Evolutionary conservation across 2,113 vertebrate genomes (phyloP).

Genomic region (Alethe castanea): DNA sequence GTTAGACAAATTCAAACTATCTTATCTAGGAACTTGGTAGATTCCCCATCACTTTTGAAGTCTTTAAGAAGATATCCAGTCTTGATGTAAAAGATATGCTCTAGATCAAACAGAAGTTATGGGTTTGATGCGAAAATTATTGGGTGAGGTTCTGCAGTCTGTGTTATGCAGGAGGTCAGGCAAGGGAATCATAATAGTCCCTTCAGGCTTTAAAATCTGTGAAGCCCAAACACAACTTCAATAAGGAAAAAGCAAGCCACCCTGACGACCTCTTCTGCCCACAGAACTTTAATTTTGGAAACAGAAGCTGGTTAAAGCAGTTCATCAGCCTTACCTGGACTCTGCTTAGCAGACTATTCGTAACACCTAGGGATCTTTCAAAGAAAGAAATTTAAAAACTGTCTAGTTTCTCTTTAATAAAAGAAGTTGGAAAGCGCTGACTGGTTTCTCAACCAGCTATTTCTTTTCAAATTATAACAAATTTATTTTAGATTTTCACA

Average conservation of each 20-base stretch:
- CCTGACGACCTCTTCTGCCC: conserved; percentile 62
- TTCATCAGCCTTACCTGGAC: conserved; percentile 67
- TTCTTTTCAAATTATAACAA: background rate
- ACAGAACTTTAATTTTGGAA: conserved; percentile 70
- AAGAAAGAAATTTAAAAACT: conserved; percentile 59
- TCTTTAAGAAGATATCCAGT: conserved; percentile 68
- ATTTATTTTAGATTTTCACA: background rate
- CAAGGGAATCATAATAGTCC: conserved; percentile 57
- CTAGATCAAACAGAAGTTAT: conserved; percentile 65
- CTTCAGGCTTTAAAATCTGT: conserved; percentile 68
- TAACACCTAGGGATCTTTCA: conserved; percentile 47
- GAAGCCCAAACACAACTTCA: conserved; percentile 66
- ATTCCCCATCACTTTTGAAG: conserved; percentile 67
- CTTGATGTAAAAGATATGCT: conserved; percentile 68
- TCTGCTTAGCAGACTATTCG: conserved; percentile 45
- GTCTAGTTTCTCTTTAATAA: conserved; percentile 48
- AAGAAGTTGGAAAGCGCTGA: conserved; percentile 17
- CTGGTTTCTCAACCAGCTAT: conserved; percentile 21
- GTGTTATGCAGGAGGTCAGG: conserved; percentile 66
- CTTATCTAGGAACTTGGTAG: conserved; percentile 63
- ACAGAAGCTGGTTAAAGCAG: conserved; percentile 61
- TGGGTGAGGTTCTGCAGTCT: conserved; percentile 66
- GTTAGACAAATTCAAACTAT: conserved; percentile 69
- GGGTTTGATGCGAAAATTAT: conserved; percentile 67
- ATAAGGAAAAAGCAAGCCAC: conserved; percentile 64